Evolutionary conservation across 2,888 invertebrate species (phyloP).

Genomic region (Calameuta idolon): DNA sequence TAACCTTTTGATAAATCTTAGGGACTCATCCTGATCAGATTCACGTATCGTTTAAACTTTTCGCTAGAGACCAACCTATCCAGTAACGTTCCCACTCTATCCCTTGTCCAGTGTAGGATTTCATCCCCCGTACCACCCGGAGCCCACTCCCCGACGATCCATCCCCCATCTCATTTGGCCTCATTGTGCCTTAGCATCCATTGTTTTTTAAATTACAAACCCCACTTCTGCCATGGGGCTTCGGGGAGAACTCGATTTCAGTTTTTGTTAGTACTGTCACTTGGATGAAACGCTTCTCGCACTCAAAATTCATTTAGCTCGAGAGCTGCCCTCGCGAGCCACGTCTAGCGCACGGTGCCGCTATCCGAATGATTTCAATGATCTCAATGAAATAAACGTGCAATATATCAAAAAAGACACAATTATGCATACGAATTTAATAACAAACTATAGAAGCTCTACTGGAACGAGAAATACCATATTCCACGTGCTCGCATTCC

Average conservation of each 20-base stretch:
- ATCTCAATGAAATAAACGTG: not conserved
- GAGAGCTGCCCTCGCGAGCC: conserved; percentile 24
- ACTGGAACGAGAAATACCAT: not conserved
- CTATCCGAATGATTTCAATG: not conserved
- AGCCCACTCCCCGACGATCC: conserved; percentile 51
- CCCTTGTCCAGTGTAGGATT: conserved; percentile 61
- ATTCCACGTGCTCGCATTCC: not conserved
- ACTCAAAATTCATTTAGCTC: conserved; percentile 45
- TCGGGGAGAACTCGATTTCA: conserved; percentile 58
- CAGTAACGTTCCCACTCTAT: conserved; percentile 47
- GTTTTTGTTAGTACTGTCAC: conserved; percentile 59
- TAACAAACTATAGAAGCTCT: not conserved
- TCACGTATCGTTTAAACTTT: conserved; percentile 52
- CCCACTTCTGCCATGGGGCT: conserved; percentile 53
- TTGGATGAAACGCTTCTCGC: conserved; percentile 58
- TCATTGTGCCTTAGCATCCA: conserved; percentile 64
- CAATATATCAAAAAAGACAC: not conserved
- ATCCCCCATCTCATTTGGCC: conserved; percentile 66
- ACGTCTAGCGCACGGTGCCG: conserved; percentile 1
- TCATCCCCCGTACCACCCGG: conserved; percentile 49
- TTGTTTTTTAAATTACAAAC: conserved; percentile 66
- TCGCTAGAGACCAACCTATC: conserved; percentile 51
- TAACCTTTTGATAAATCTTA: not conserved
- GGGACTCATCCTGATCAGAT: conserved; percentile 33
- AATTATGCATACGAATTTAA: not conserved